Evolutionary conservation across 2,797 vertebrate genomes (phyloP).

Genomic region (Austrolebias charrua): DNA sequence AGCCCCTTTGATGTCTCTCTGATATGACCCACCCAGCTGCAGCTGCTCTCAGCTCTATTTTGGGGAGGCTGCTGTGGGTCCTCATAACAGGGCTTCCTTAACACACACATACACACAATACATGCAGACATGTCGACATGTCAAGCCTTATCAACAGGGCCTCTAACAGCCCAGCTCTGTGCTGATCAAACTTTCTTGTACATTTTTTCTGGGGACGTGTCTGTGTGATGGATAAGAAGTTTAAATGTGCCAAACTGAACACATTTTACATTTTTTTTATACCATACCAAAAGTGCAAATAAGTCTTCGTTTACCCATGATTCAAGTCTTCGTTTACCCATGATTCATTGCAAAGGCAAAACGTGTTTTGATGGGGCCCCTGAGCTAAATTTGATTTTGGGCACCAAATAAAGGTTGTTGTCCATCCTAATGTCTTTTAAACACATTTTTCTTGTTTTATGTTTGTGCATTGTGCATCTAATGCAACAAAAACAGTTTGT

Average conservation of each 20-base stretch:
- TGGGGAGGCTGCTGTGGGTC: constrained; percentile 66
- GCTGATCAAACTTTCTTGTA: constrained; percentile 22
- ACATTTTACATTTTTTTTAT: not conserved
- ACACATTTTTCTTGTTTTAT: no score
- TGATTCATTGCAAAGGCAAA: not conserved
- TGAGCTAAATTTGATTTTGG: not conserved
- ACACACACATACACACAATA: constrained; percentile 54
- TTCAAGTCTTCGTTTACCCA: not conserved
- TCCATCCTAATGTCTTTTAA: no score
- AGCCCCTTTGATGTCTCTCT: constrained; percentile 75
- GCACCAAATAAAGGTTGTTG: no score
- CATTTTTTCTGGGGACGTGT: constrained; percentile 13
- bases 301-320: not conserved
- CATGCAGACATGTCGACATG: constrained; percentile 44
- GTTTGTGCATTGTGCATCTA: no score
- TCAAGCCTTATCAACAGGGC: constrained; percentile 43
- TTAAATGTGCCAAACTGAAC: not conserved
- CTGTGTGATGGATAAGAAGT: not conserved
- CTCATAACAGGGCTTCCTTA: constrained; percentile 61
- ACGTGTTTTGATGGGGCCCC: not conserved
- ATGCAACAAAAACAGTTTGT: no score
- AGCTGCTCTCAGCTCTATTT: constrained; percentile 83
- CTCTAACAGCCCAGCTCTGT: constrained; percentile 20
- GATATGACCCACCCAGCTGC: constrained; percentile 75
- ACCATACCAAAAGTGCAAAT: not conserved